phyloP scores from a whole-genome alignment of 1,140 invertebrate species.

The Cydia pomonella region DNA sequence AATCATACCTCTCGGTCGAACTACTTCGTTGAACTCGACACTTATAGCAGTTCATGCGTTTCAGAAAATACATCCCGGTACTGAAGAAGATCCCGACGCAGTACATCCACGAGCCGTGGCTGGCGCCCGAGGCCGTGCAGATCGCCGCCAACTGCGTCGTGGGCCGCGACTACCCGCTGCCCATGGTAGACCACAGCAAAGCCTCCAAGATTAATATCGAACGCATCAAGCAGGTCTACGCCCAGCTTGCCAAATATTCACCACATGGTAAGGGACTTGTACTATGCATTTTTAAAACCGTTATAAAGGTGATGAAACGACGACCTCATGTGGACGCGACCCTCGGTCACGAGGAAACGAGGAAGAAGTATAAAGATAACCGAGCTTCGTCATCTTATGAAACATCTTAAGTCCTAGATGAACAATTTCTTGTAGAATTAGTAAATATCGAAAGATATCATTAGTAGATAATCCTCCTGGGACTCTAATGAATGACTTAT shows the following conservation, averaged over 20 bases:
- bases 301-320: not conserved
- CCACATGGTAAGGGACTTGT: slow-evolving; percentile 60
- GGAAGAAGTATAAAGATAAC: too few relatives aligned
- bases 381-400: too few relatives aligned
- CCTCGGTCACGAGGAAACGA: too few relatives aligned
- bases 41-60: slow-evolving; percentile 35
- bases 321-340: not conserved
- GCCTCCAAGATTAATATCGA: slow-evolving; percentile 91
- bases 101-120: slow-evolving; percentile 95
- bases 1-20: too few relatives aligned
- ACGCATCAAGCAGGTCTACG: slow-evolving; percentile 93
- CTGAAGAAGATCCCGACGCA: slow-evolving; percentile 91
- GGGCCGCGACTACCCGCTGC: slow-evolving; percentile 91
- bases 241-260: slow-evolving; percentile 86
- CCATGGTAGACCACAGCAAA: slow-evolving; percentile 91
- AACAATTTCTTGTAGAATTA: too few relatives aligned
- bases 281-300: not conserved
- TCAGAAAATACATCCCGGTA: slow-evolving; percentile 89
- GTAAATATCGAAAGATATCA: too few relatives aligned
- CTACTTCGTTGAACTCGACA: too few relatives aligned
- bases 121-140: slow-evolving; percentile 89
- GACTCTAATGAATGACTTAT: too few relatives aligned
- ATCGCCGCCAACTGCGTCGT: slow-evolving; percentile 90
- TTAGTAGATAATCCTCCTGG: too few relatives aligned
- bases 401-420: too few relatives aligned